These are phyloP conservation scores for Ashinkailepas kermadecensis DNA, from an alignment of 2,888 invertebrate genomes.

Conservation along the genomic window DNA sequence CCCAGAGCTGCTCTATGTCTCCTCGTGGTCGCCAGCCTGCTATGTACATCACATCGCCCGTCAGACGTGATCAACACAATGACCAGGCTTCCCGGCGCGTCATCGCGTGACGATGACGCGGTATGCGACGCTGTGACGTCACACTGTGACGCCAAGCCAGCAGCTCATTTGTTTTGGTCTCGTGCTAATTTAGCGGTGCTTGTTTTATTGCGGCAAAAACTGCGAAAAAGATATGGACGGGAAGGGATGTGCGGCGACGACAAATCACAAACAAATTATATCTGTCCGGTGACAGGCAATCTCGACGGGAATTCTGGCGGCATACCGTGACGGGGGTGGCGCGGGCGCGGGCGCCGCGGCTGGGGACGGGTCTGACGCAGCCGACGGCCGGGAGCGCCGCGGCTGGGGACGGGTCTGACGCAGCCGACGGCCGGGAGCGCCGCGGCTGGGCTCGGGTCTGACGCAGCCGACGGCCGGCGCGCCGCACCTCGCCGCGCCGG, in stretches of 20 bases:
- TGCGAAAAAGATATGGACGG: not conserved
- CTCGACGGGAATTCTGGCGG: slow-evolving; percentile 5
- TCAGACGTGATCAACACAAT: no score
- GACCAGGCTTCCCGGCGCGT: no score
- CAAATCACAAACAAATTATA: slow-evolving; percentile 22
- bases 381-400: not conserved
- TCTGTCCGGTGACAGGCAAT: slow-evolving; percentile 15
- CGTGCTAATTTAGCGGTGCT: not conserved
- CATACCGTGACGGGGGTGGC: not conserved
- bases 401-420: no score
- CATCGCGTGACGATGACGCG: not conserved
- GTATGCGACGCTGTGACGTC: not conserved
- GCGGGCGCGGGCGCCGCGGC: not conserved
- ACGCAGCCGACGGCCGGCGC: not conserved
- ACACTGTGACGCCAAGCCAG: no score
- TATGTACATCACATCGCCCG: no score
- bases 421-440: not conserved
- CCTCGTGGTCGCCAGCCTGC: no score
- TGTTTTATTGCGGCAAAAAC: slow-evolving; percentile 11
- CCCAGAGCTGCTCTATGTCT: no score
- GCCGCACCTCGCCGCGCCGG: not conserved
- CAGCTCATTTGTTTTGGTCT: slow-evolving; percentile 2
- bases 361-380: not conserved
- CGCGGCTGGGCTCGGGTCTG: not conserved
- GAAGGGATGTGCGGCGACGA: not conserved